Evolutionary conservation across 2,113 vertebrate genomes (phyloP).

Genomic region (Bambusicola thoracicus): DNA sequence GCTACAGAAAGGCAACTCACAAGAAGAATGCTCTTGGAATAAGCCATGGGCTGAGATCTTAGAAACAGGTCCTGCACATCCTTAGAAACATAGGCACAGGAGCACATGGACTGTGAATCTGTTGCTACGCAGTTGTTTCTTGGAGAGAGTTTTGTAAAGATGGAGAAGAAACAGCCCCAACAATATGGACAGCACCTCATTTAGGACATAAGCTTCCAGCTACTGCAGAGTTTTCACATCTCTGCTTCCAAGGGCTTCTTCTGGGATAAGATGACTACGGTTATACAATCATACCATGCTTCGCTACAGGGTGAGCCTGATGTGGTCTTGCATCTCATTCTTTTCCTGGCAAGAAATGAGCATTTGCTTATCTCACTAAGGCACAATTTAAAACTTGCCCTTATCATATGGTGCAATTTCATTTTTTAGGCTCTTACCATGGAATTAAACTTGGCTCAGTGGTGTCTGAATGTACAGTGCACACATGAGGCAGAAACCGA

Average conservation of each 20-base stretch:
- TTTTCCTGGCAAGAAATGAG: not conserved
- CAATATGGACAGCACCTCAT: not conserved
- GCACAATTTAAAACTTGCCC: not conserved
- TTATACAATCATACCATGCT: not conserved
- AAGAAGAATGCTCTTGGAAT: not conserved
- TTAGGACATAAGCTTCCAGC: not conserved
- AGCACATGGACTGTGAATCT: not conserved
- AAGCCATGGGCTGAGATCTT: not conserved
- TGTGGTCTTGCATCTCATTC: not conserved
- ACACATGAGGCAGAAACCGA: rapidly evolving
- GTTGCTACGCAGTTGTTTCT: not conserved
- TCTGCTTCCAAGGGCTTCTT: not conserved
- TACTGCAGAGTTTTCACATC: not conserved
- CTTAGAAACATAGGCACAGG: rapidly evolving
- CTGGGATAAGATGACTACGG: rapidly evolving
- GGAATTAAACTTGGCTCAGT: not conserved
- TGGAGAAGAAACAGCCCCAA: not conserved
- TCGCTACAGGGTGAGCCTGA: not conserved
- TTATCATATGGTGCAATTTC: not conserved
- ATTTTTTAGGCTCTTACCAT: not conserved
- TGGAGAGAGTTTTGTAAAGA: not conserved
- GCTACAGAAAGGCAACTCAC: not conserved
- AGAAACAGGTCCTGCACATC: not conserved
- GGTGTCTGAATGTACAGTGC: not conserved
- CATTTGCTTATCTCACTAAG: not conserved